Evolutionary conservation across 2,113 vertebrate species (phyloP), one percentile per base, ranked within the genome.

Genomic region (Calyptomena viridis): DNA sequence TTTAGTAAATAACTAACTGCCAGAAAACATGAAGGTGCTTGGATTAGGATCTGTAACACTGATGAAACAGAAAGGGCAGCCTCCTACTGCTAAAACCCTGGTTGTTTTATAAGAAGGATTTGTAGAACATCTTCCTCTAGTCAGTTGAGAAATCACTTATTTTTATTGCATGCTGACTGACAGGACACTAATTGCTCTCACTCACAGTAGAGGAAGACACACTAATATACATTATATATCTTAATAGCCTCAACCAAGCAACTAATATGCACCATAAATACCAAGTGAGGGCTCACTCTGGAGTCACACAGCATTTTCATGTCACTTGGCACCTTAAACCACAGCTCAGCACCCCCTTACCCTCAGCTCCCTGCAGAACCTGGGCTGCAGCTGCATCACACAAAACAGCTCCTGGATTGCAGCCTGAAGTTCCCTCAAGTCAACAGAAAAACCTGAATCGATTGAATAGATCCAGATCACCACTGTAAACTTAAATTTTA

Each of bases 141-240:
- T n/a, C 75, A 56, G 52, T 73, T 69, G 28, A 63, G 47, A 83
- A 75, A 86, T 88, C 6, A 28, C 64, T 94, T 84, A 40, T 28
- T 92, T 95, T 90, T 93, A 91, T 50, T 94, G 79, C 64, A 25
- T 2, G 5, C 78, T 84, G 69, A 69, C 67, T 71, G 86, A 69
- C 82, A 90, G 78, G 14, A 66, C 73, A 31, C 80, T 93, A 96
- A 95, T 90, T 82, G 86, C 53, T 87, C 59, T 90, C 67, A 82
- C 89, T 95, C 62, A 21, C 12, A 81, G 47, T 5, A 68, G 24
- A 71, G 46, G 5, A 80, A 5, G 46, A 56, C 31, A 53, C 35
- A 9, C 35, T 37, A 74, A 67, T 31, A 59, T 6, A 84, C 19
- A 31, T 47, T 62, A 73, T 24, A 27, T 14, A 76, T 24, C 44